Evolutionary conservation across 2,113 vertebrate genomes (phyloP).

Genomic region (Nyctereutes procyonoides): DNA sequence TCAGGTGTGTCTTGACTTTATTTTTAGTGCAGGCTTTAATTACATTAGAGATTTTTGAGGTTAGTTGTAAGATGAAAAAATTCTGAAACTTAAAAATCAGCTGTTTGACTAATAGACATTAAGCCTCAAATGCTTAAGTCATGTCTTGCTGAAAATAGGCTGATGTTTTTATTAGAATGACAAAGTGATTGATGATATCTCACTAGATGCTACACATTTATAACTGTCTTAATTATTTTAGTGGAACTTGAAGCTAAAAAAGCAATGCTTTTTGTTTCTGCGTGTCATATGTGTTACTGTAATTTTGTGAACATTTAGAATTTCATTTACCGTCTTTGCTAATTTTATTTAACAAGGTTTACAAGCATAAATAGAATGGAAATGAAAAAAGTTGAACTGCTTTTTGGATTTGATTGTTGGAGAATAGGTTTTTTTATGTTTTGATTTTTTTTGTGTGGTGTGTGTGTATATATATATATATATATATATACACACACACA

Average conservation of each 20-base stretch:
- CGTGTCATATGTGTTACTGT: neutral
- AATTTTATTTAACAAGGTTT: conserved; percentile 41
- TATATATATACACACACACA: too few relatives aligned
- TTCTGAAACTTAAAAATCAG: neutral
- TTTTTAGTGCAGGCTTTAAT: neutral
- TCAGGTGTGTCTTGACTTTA: conserved; percentile 87
- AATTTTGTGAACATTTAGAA: neutral
- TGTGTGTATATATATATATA: too few relatives aligned
- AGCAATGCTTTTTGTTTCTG: conserved; percentile 20
- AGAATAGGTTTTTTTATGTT: neutral
- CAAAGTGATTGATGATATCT: neutral
- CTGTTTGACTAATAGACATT: neutral
- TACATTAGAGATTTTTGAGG: neutral
- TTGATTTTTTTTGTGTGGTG: neutral
- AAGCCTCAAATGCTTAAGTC: neutral
- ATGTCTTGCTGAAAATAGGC: neutral
- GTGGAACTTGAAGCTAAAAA: neutral
- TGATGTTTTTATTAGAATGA: neutral
- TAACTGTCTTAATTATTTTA: neutral
- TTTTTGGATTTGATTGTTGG: conserved; percentile 38
- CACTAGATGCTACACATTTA: neutral
- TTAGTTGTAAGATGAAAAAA: neutral
- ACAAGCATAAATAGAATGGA: neutral
- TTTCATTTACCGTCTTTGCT: conserved; percentile 24
- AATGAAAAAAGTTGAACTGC: neutral